Percentiles rank a stretch among this genome's conserved stretches.
Conservation (phyloP, 2,888 invertebrate species). For the Idaea straminata region DNA sequence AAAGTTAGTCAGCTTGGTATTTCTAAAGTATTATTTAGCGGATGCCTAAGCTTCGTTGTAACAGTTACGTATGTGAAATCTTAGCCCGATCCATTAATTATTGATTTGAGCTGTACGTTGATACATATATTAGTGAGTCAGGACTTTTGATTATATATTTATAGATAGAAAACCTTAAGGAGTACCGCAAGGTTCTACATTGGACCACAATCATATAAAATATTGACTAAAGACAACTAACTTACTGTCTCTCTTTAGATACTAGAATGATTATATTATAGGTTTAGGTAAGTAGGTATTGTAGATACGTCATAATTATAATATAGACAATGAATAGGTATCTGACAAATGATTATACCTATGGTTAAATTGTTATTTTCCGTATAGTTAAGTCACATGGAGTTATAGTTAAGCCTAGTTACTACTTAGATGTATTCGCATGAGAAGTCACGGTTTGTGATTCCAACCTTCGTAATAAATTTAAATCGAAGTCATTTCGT, state of each 20-base stretch:
- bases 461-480: background rate
- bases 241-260: conserved; percentile 79
- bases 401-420: background rate
- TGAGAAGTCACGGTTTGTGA: background rate
- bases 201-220: conserved; percentile 1
- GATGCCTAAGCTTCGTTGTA: too few species aligned
- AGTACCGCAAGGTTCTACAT: background rate
- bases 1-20: too few species aligned
- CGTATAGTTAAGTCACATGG: background rate
- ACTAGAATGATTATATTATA: too few species aligned
- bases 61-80: too few species aligned
- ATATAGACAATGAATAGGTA: background rate
- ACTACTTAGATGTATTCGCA: background rate
- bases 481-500: background rate
- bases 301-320: background rate
- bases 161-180: background rate
- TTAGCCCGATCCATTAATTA: too few species aligned
- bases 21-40: too few species aligned
- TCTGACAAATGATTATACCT: background rate
- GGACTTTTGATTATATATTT: too few species aligned
- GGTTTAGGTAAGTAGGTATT: background rate
- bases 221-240: conserved; percentile 18
- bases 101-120: too few species aligned
- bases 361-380: background rate
- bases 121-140: too few species aligned